These are phyloP conservation scores for Tineola bisselliella DNA, from an alignment of 2,888 invertebrate species.

Conservation along the genomic window DNA sequence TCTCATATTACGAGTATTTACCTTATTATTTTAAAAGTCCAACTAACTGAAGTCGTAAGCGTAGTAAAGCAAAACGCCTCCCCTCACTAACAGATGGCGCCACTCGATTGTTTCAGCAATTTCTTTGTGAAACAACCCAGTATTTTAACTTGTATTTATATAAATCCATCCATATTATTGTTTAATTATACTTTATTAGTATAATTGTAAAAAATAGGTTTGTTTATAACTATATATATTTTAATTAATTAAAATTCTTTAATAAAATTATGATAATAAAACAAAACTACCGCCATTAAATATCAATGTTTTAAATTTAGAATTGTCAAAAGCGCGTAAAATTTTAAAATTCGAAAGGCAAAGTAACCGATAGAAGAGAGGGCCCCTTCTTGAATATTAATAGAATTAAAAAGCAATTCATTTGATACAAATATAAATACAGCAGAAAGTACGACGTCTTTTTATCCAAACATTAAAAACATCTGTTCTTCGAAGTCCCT, in stretches of 20 bases:
- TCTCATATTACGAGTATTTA: constrained; percentile 12
- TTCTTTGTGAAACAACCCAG: constrained; percentile 20
- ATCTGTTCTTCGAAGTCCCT: constrained; percentile 45
- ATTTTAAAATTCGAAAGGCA: no score
- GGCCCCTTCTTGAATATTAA: constrained; percentile 6
- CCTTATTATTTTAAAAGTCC: background rate
- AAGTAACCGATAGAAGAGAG: background rate
- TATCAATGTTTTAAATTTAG: no score
- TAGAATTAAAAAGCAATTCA: constrained; percentile 12
- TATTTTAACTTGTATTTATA: no score
- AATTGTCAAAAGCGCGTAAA: no score
- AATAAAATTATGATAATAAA: no score
- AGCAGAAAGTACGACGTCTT: constrained; percentile 25
- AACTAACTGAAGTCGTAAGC: no score
- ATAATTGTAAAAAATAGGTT: no score
- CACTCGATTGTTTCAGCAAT: constrained; percentile 34
- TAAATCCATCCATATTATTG: no score
- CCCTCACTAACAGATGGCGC: constrained; percentile 55
- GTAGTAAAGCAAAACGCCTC: constrained; percentile 17
- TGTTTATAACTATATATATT: no score
- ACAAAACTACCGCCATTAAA: no score
- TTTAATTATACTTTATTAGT: no score
- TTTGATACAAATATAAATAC: constrained; percentile 5
- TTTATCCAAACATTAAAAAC: constrained; percentile 47
- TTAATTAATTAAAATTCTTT: no score